phyloP scores from a whole-genome alignment of 2,797 vertebrate species.

The Remorina albescens region DNA sequence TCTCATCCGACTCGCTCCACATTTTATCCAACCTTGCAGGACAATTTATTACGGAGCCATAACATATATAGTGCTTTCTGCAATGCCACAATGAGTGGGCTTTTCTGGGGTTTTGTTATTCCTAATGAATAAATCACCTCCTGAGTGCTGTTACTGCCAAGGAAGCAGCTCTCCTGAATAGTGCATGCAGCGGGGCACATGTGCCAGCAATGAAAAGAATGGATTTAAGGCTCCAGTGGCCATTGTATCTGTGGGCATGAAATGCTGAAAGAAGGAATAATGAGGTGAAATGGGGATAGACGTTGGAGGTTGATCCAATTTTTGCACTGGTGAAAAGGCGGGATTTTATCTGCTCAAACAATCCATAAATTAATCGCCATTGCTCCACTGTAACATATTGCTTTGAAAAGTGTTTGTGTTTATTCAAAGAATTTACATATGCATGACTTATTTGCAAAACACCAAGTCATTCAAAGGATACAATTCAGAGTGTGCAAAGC shows the following conservation, averaged over 20 bases:
- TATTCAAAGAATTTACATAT: constrained; percentile 57
- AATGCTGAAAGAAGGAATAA: constrained; percentile 19
- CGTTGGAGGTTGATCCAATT: not conserved
- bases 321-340: not conserved
- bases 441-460: constrained; percentile 47
- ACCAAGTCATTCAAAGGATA: constrained; percentile 33
- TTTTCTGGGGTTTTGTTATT: constrained; percentile 58
- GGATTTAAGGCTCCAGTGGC: constrained; percentile 32
- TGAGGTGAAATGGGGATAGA: constrained; percentile 8
- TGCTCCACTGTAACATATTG: constrained; percentile 11
- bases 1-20: not conserved
- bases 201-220: constrained; percentile 25
- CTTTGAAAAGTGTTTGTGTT: constrained; percentile 56
- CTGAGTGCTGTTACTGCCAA: constrained; percentile 45
- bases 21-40: constrained; percentile 17
- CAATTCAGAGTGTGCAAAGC: constrained; percentile 3
- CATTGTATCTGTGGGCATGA: constrained; percentile 50
- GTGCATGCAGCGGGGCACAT: constrained; percentile 27
- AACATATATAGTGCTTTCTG: constrained; percentile 49
- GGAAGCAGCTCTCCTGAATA: constrained; percentile 57
- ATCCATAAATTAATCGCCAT: constrained; percentile 8
- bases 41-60: constrained; percentile 64
- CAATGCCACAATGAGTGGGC: constrained; percentile 36
- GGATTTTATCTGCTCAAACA: constrained; percentile 3
- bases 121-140: constrained; percentile 69